phyloP scores from a whole-genome alignment of 2,797 vertebrate species.

The Parauchenoglanis punctatus region DNA sequence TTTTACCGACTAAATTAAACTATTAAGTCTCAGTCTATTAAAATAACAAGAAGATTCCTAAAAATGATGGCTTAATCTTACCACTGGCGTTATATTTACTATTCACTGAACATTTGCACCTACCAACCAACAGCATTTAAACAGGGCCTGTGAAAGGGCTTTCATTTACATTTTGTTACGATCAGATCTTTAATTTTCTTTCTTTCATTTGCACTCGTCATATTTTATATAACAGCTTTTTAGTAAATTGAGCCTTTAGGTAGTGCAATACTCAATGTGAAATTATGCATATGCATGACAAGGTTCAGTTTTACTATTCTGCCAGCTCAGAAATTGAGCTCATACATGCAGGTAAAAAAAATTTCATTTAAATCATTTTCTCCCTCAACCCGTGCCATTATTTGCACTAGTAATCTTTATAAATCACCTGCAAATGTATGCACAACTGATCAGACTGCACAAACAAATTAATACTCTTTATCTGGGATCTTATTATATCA shows the following conservation, averaged over 20 bases:
- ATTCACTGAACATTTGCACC: not conserved
- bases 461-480: not conserved
- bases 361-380: not conserved
- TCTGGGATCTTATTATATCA: not conserved
- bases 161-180: not conserved
- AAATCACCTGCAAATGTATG: not conserved
- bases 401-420: not conserved
- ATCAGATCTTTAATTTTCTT: not conserved
- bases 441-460: not conserved
- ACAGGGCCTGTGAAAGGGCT: not conserved
- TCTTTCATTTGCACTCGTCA: not conserved
- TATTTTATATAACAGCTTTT: slow-evolving; percentile 1
- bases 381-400: not conserved
- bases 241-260: not conserved
- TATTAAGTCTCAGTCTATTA: not conserved
- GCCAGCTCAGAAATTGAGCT: not conserved
- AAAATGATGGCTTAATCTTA: not conserved
- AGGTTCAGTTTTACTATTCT: not conserved
- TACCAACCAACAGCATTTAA: not conserved
- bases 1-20: not conserved
- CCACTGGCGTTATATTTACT: not conserved
- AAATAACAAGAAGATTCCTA: not conserved
- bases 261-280: too few relatives aligned
- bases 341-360: not conserved
- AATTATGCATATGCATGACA: not conserved